These are phyloP conservation scores for Gryon sp. DNA, from an alignment of 1,140 invertebrate genomes.

Conservation along the genomic window DNA sequence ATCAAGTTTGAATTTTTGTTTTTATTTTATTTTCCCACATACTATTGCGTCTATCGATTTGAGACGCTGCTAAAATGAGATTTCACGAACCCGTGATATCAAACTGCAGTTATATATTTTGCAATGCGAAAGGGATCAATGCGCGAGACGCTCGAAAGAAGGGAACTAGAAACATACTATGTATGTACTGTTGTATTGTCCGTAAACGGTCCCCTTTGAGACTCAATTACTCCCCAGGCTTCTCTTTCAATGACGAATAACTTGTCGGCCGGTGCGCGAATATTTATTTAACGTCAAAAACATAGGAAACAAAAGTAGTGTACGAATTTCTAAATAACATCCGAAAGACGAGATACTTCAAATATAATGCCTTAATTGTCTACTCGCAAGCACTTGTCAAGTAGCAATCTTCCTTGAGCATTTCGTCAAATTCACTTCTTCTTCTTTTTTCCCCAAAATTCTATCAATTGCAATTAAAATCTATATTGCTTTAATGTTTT, in stretches of 20 bases:
- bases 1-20: too few relatives aligned
- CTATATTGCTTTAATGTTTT: too few relatives aligned
- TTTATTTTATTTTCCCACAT: too few relatives aligned
- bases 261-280: conserved; percentile 46
- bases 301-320: conserved; percentile 40
- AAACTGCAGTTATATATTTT: conserved; percentile 52
- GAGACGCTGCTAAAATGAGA: conserved; percentile 33
- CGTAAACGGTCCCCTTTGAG: conserved; percentile 61
- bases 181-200: conserved; percentile 54
- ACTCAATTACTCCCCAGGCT: conserved; percentile 61
- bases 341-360: conserved; percentile 3
- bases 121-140: conserved; percentile 47
- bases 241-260: conserved; percentile 62
- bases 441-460: too few relatives aligned
- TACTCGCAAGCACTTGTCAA: too few relatives aligned
- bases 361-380: conserved; percentile 25
- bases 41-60: conserved; percentile 37
- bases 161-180: conserved; percentile 51
- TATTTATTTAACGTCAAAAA: conserved; percentile 60
- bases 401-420: too few relatives aligned
- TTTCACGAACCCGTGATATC: conserved; percentile 49
- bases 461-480: too few relatives aligned
- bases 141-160: conserved; percentile 41
- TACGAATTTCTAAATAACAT: conserved; percentile 20
- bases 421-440: too few relatives aligned